Evolutionary conservation across 2,888 invertebrate species (phyloP), one percentile per base, ranked within the genome.

Genomic region (Aplocera efformata): DNA sequence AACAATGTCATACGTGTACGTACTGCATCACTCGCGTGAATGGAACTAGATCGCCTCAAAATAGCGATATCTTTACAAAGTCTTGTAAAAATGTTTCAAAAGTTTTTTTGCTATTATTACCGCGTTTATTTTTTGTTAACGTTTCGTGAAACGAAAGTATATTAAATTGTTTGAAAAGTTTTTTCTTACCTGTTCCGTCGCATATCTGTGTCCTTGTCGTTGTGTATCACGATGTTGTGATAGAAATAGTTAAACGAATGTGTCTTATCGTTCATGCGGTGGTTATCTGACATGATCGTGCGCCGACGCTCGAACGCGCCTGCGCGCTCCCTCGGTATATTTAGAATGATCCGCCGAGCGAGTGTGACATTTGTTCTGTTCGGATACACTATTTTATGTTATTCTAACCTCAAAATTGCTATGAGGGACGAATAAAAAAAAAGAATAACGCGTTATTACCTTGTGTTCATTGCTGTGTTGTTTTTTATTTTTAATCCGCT

Each of bases 261-360:
- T 82, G 78, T 81, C 79, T 86, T 85, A 85, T 85, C 83, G 74
- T 67, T 66, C 53, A 66, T 63, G 59, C 63, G 60, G 39, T 70
- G 67, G 69, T 77, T 81, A 75, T 78, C 76, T 78, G 63, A 68
- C 68, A 68, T 69, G 72, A 60, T 66, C 63, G 60, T 55, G 67
- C 58, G 65, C 63, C 62, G 56, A 64, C 65, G 63, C 68, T 63
- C 68, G 53, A 62, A 64, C 76, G 82, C 80, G 79, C 72, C 71
- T 72, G 78, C 84, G 81, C 81, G 65, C 56, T 67, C 72, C 72
- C 74, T 50, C 78, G 76, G 76, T 86, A 83, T 81, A 84, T 83
- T 84, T 86, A 85, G 86, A 86, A 80, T 83, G 84, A 76, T 72
- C 69, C 72, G 65, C 68, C 66, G 69, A 73, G 66, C 66, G 69